Evolutionary conservation across 2,113 vertebrate species (phyloP), one percentile per base, ranked within the genome.

Genomic region (Eleginops maclovinus): DNA sequence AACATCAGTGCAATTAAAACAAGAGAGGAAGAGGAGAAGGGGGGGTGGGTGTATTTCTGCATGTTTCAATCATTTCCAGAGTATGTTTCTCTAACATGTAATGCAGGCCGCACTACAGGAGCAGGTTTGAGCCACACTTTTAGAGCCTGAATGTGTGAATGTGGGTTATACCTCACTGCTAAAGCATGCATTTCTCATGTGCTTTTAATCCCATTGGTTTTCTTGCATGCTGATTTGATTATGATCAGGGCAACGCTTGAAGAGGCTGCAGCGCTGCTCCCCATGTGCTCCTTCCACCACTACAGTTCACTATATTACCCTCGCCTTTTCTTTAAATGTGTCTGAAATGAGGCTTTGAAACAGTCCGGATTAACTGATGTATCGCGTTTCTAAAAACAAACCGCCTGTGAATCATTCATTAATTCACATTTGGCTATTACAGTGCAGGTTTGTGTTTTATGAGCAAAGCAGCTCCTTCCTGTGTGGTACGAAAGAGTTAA

Each of bases 401-500:
- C 84, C 82, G 87, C 86, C 87, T 89, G 86, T 84, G 88, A 91
- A 89, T 90, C 91, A 90, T 90, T 91, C 90, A 90, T 93, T 90
- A 90, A 92, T 93, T 89, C 89, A 90, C 88, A 75, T 93, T 91
- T 86, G 79, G 88, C 89, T 87, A 75, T 92, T 88, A 84, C 88
- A 85, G 91, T 63, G 84, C 73, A 68, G 82, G 81, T 67, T 82
- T 67, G 82, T 89, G 89, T 88, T 87, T 89, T 88, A 91, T 89
- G 85, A 74, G 86, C 56, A 79, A 58, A 66, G 83, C 69, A 28
- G 84, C 79, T 61, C 61, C 77, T 83, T 85, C 68, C 77, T 74
- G 77, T 61, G 84, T 88, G 92, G 88, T 47, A 91, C 87, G 89
- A 92, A 94, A 88, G 94, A 91, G 95, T 95, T 95, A 95, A 95